These are phyloP conservation scores for Magallana nippona DNA, from an alignment of 2,888 invertebrate species.

Conservation along the genomic window DNA sequence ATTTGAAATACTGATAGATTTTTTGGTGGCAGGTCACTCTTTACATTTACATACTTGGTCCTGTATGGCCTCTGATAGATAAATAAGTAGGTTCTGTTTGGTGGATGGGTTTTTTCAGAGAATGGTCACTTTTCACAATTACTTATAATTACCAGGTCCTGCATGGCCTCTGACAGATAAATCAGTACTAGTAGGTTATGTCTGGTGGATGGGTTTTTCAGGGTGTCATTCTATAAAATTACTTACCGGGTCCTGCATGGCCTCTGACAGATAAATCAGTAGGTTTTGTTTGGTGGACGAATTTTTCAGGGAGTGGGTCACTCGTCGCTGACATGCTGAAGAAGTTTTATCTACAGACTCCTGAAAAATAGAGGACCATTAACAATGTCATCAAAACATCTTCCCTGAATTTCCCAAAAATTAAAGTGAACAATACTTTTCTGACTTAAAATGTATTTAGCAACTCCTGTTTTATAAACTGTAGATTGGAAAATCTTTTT, in stretches of 20 bases:
- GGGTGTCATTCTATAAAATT: not conserved
- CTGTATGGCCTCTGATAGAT: conserved; percentile 84
- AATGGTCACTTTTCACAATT: conserved; percentile 83
- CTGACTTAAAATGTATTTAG: too few species aligned
- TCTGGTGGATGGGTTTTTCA: too few species aligned
- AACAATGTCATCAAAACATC: not conserved
- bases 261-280: conserved; percentile 84
- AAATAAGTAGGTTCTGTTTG: conserved; percentile 83
- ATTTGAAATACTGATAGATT: too few species aligned
- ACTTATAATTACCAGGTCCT: too few species aligned
- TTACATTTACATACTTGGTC: conserved; percentile 78
- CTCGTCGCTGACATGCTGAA: conserved; percentile 85
- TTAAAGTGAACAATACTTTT: too few species aligned
- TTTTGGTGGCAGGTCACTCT: not conserved
- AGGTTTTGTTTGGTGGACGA: conserved; percentile 84
- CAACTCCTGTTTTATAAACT: too few species aligned
- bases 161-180: too few species aligned
- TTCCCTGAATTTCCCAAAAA: not conserved
- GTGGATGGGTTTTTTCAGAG: conserved; percentile 84
- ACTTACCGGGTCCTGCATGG: conserved; percentile 82
- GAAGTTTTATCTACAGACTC: conserved; percentile 86
- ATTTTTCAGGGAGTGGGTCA: conserved; percentile 84
- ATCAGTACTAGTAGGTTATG: too few species aligned
- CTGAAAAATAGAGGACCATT: conserved; percentile 51
- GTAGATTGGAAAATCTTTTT: too few species aligned